A percentile compares a stretch with the other conserved stretches of the same genome.
These are phyloP conservation scores for Caenorhabditis virilis DNA, from an alignment of 2,888 invertebrate genomes.

Conservation along the genomic window DNA sequence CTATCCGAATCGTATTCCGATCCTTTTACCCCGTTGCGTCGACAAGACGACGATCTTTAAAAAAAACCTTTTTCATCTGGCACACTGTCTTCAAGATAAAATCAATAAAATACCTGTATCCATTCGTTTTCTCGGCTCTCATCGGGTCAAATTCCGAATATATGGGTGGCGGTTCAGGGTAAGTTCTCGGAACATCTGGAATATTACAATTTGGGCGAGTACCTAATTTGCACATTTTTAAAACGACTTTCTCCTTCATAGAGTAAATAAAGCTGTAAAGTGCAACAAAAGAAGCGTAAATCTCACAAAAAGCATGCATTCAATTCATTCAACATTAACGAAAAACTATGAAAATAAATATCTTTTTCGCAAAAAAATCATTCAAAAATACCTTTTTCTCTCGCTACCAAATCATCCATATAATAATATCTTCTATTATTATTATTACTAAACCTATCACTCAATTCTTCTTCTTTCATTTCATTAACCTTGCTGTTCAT, in stretches of 20 bases:
- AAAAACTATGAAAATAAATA: background rate
- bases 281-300: no score
- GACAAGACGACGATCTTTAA: background rate
- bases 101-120: no score
- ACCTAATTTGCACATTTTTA: no score
- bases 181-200: background rate
- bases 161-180: conserved; percentile 4
- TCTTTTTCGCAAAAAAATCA: background rate
- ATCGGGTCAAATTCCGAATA: conserved; percentile 10
- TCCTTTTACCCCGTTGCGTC: background rate
- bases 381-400: background rate
- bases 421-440: background rate
- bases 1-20: background rate
- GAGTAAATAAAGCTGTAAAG: no score
- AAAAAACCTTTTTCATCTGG: no score
- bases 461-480: background rate
- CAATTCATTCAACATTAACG: background rate
- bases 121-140: background rate
- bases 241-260: no score
- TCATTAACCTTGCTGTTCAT: background rate
- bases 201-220: no score
- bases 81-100: no score
- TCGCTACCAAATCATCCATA: background rate
- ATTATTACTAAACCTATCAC: background rate
- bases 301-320: background rate